Conservation (phyloP, 2,888 invertebrate genomes). For the Eristalinus sepulchralis region DNA sequence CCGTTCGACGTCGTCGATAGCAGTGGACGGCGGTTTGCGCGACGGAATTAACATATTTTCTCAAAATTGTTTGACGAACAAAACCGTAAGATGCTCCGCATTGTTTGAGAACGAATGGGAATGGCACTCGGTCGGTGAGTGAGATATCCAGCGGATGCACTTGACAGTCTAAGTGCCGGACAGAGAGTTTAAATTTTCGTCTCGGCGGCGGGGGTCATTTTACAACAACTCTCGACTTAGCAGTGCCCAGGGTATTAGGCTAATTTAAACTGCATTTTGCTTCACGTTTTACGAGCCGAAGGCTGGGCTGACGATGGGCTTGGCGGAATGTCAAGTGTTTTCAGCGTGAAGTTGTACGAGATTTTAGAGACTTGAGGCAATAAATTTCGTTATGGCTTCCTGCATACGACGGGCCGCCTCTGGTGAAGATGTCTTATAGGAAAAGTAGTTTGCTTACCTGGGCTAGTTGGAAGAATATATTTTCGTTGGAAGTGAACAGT, state of each 20-base stretch:
- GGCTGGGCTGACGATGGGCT: conserved; percentile 10
- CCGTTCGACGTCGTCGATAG: conserved; percentile 8
- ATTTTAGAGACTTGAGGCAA: background rate
- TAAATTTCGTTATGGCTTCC: background rate
- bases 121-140: conserved; percentile 11
- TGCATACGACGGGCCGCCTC: background rate
- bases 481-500: background rate
- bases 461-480: background rate
- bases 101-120: background rate
- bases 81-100: background rate
- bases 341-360: background rate
- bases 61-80: conserved; percentile 34
- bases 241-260: conserved; percentile 14
- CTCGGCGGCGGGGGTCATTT: background rate
- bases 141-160: conserved; percentile 20
- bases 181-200: conserved; percentile 5
- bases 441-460: background rate
- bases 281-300: background rate
- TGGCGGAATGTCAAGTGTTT: conserved; percentile 24
- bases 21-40: conserved; percentile 21
- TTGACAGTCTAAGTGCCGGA: background rate
- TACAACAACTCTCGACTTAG: conserved; percentile 22
- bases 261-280: conserved; percentile 22
- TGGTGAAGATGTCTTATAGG: background rate
- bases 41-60: conserved; percentile 30